Evolutionary conservation across 92 coral and sea anemone species (phyloP), one percentile per base, ranked within the genome.

Genomic region (Phenganax marumi): DNA sequence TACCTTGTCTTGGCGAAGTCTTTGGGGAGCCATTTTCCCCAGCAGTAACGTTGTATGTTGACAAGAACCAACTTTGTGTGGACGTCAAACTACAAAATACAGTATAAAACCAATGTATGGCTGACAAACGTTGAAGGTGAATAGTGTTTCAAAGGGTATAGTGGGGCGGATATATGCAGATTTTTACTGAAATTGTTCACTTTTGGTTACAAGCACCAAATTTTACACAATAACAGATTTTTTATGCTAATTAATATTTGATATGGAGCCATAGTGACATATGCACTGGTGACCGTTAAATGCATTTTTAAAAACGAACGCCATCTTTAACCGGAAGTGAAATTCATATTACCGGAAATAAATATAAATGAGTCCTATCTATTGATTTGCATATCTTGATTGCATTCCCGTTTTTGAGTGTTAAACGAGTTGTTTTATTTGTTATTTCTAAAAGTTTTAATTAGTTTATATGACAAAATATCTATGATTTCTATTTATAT

Each of bases 191-290:
- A 62, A 62, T 62, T 62, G 68, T 62, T 62, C 68, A 12, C 68
- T 62, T 62, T 19, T 62, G 68, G 68, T 62, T 62, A 62, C 68
- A 62, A 62, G 68, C 68, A 62, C 3, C 68, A 62, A 62, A 62
- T 62, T 62, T 62, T 19, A 39, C 68, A 62, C 68, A 62, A 12
- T 19, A 10, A 62, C 25, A 62, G 68, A 33, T 62, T 62, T 62
- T 62, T n/a, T 13, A 62, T 62, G 33, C 26, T 62, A 26, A 62
- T 10, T 39, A 62, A 62, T 25, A 62, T 62, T 62, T 62, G 43
- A 62, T 62, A 19, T 62, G 68, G 68, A 62, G 68, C 68, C 68
- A 23, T 62, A 25, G 33, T 12, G 33, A 62, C n/a, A 19, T 62
- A 62, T 62, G 68, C 10, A 1, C 68, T 62, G 26, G 68, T 12